These are phyloP conservation scores for Danio choprae DNA, from an alignment of 2,797 vertebrate species.

Conservation along the genomic window DNA sequence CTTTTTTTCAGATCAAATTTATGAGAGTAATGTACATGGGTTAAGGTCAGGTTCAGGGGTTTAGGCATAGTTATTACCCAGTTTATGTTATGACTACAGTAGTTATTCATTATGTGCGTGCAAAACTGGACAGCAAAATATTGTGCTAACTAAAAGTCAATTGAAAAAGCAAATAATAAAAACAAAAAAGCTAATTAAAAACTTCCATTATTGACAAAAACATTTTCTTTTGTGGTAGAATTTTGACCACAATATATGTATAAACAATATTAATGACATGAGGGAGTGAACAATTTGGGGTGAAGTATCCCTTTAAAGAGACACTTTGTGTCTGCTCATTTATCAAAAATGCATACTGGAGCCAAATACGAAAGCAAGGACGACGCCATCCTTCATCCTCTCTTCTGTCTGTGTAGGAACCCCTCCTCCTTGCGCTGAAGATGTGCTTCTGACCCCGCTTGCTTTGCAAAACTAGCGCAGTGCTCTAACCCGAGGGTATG, in stretches of 20 bases:
- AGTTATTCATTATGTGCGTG: no score
- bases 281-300: background rate
- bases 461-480: conserved; percentile 81
- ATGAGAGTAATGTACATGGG: no score
- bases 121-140: no score
- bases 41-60: no score
- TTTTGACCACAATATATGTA: background rate
- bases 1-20: no score
- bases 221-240: background rate
- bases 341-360: conserved; percentile 42
- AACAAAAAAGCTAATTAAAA: no score
- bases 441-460: conserved; percentile 73
- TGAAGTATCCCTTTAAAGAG: conserved; percentile 7
- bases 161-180: no score
- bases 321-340: conserved; percentile 33
- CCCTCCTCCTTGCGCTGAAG: conserved; percentile 58
- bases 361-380: conserved; percentile 42
- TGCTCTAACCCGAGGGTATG: conserved; percentile 84
- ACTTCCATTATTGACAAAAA: background rate
- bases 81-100: no score
- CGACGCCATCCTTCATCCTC: conserved; percentile 42
- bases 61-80: no score
- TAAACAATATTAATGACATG: background rate
- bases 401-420: conserved; percentile 34
- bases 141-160: no score